Evolutionary conservation across 1,140 invertebrate species (phyloP).

Genomic region (Eupristina koningsbergeri): DNA sequence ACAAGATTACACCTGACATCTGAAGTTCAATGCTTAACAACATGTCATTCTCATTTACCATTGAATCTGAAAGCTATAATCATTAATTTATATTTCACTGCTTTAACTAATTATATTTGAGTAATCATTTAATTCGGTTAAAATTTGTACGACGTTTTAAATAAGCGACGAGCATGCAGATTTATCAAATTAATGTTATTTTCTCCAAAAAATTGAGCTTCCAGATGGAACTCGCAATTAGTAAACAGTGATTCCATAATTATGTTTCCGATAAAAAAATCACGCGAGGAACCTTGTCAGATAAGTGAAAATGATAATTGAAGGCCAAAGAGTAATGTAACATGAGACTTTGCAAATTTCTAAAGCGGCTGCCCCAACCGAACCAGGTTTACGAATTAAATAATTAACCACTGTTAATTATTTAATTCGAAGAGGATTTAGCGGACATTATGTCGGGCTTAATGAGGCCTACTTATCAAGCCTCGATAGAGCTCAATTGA

Average conservation of each 20-base stretch:
- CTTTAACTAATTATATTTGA: background rate
- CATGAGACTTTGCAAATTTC: background rate
- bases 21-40: no score
- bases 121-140: background rate
- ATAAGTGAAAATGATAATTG: background rate
- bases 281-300: background rate
- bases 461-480: constrained; percentile 37
- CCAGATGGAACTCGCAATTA: background rate
- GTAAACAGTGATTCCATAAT: background rate
- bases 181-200: background rate
- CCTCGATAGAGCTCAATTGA: constrained; percentile 45
- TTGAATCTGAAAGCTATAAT: no score
- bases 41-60: no score
- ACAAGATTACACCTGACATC: background rate
- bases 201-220: background rate
- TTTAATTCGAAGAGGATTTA: background rate
- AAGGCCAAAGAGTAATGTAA: background rate
- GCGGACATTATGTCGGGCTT: background rate
- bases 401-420: background rate
- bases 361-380: background rate
- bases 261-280: background rate
- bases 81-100: no score
- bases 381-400: no score
- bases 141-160: background rate
- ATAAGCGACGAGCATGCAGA: background rate